Percentiles rank a stretch among this genome's conserved stretches.
These are phyloP conservation scores for Erpobdella octoculata DNA, from an alignment of 2,888 invertebrate genomes.

Conservation along the genomic window DNA sequence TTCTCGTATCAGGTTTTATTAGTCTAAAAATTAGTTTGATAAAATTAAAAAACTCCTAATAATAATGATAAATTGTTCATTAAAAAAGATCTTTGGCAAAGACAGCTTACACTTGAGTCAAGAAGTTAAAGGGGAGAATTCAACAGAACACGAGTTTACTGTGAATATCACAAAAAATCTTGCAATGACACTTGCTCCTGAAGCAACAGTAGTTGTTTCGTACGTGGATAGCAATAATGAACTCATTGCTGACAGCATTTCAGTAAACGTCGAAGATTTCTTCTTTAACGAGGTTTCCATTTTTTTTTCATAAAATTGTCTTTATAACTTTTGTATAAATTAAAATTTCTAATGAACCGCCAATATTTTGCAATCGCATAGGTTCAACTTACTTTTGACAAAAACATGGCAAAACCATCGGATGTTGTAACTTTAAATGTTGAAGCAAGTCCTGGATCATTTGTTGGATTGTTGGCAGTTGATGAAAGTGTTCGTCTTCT, in stretches of 20 bases:
- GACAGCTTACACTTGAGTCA: not conserved
- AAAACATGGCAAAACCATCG: conserved; percentile 23
- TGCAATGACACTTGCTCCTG: too few relatives aligned
- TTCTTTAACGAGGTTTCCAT: too few relatives aligned
- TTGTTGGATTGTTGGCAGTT: conserved; percentile 24
- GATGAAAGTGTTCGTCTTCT: conserved; percentile 31
- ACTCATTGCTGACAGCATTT: too few relatives aligned
- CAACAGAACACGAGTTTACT: not conserved
- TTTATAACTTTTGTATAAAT: too few relatives aligned
- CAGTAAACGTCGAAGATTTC: too few relatives aligned
- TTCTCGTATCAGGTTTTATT: not conserved
- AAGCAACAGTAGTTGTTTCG: too few relatives aligned
- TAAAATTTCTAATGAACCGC: too few relatives aligned
- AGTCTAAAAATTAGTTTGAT: not conserved
- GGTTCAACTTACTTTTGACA: conserved; percentile 27
- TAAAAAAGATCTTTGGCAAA: not conserved
- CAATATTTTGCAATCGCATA: too few relatives aligned
- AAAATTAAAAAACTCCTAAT: not conserved
- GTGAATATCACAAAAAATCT: too few relatives aligned
- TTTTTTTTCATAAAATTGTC: too few relatives aligned
- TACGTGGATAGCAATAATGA: too few relatives aligned
- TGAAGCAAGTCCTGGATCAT: conserved; percentile 1
- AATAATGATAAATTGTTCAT: too few relatives aligned
- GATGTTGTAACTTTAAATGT: conserved; percentile 18
- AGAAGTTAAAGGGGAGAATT: not conserved